Evolutionary conservation across 53 echinoderm and acorn worm species (phyloP).

Genomic region (Henricia sp.): DNA sequence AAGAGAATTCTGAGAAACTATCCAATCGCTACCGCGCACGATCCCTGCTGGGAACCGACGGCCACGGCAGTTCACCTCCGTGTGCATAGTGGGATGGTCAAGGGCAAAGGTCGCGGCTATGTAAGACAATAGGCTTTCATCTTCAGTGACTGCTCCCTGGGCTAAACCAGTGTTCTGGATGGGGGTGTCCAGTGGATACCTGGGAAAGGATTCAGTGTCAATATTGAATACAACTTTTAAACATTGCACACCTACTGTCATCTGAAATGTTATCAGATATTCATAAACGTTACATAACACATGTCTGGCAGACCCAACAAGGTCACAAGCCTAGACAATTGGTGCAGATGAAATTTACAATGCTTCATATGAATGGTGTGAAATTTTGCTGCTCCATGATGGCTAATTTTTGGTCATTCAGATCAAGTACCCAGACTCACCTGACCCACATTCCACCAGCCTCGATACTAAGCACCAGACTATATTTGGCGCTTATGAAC

Average conservation of each 20-base stretch:
- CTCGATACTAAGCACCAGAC: conserved; percentile 78
- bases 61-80: conserved; percentile 71
- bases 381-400: too few species aligned
- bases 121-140: conserved; percentile 73
- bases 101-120: conserved; percentile 78
- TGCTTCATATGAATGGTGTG: too few species aligned
- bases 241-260: neutral
- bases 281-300: too few species aligned
- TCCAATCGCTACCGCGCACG: conserved; percentile 75
- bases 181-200: conserved; percentile 78
- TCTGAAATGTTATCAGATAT: too few species aligned
- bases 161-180: conserved; percentile 37
- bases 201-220: too few species aligned
- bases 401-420: too few species aligned
- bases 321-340: too few species aligned
- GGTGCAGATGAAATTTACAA: too few species aligned
- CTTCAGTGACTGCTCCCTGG: conserved; percentile 82
- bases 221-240: neutral
- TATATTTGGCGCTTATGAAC: conserved; percentile 60
- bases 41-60: conserved; percentile 61
- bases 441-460: conserved; percentile 88
- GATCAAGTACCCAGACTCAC: too few species aligned
- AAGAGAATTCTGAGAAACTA: conserved; percentile 60
- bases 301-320: too few species aligned
- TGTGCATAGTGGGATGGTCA: conserved; percentile 81